Conservation (phyloP, 2,888 invertebrate genomes). For the Drosophila pseudotalamancana region DNA sequence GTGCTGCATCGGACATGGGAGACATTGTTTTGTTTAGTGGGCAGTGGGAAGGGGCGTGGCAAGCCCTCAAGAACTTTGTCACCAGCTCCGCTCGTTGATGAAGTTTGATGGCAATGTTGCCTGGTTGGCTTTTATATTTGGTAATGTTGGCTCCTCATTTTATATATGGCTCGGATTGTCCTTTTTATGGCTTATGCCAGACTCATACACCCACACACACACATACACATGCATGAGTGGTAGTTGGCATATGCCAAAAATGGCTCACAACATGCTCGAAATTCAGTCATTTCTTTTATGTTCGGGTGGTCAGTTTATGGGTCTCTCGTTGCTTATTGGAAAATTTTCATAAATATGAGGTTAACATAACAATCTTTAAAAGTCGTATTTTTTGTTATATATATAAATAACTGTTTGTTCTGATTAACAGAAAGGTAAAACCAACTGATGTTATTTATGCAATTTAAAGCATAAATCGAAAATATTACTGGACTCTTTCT, state of each 20-base stretch:
- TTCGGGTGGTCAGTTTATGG: constrained; percentile 36
- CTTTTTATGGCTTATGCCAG: constrained; percentile 45
- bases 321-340: constrained; percentile 32
- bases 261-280: constrained; percentile 19
- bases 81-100: constrained; percentile 67
- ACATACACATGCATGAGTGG: constrained; percentile 12
- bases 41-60: constrained; percentile 3
- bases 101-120: constrained; percentile 69
- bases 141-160: constrained; percentile 48
- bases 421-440: neutral
- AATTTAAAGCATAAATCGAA: no score
- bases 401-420: neutral
- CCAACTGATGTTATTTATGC: neutral
- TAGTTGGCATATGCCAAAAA: constrained; percentile 65
- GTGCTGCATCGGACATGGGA: constrained; percentile 52
- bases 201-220: constrained; percentile 2
- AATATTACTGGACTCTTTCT: no score
- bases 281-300: constrained; percentile 53
- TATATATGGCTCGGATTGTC: constrained; percentile 38
- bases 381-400: neutral
- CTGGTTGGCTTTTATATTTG: constrained; percentile 54
- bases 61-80: constrained; percentile 69
- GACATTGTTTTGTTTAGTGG: constrained; percentile 35
- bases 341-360: constrained; percentile 10
- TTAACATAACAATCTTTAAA: neutral